These are phyloP conservation scores for Ganaspis brasiliensis DNA, from an alignment of 2,888 invertebrate species.

Conservation along the genomic window DNA sequence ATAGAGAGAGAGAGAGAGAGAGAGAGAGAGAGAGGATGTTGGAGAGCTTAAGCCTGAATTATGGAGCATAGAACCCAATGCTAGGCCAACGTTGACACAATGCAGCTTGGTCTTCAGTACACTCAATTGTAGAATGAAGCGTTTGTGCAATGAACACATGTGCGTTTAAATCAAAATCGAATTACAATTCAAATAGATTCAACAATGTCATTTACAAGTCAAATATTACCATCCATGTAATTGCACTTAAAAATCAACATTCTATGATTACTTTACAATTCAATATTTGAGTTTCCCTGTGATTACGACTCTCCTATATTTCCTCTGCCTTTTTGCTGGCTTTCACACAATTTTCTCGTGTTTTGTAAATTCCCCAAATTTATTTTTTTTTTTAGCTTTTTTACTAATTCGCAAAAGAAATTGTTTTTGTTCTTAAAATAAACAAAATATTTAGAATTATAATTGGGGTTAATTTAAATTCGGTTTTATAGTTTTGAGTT, in stretches of 20 bases:
- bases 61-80: constrained; percentile 62
- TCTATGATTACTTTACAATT: neutral
- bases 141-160: constrained; percentile 17
- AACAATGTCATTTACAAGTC: constrained; percentile 1
- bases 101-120: constrained; percentile 56
- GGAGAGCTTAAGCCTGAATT: constrained; percentile 65
- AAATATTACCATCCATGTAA: neutral
- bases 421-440: too few species aligned
- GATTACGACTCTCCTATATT: too few species aligned
- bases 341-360: too few species aligned
- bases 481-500: too few species aligned
- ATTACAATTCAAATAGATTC: constrained; percentile 4
- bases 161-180: neutral
- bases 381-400: too few species aligned
- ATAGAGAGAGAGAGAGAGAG: neutral
- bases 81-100: constrained; percentile 51
- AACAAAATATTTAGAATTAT: too few species aligned
- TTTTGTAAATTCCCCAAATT: too few species aligned
- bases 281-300: too few species aligned
- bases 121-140: constrained; percentile 37
- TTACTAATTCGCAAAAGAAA: too few species aligned
- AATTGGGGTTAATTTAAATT: too few species aligned
- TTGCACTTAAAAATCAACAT: neutral
- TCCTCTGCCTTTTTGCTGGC: too few species aligned
- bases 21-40: neutral